Base-by-base conservation (phyloP, 2,888 invertebrate genomes). In the Diogma glabrata region DNA sequence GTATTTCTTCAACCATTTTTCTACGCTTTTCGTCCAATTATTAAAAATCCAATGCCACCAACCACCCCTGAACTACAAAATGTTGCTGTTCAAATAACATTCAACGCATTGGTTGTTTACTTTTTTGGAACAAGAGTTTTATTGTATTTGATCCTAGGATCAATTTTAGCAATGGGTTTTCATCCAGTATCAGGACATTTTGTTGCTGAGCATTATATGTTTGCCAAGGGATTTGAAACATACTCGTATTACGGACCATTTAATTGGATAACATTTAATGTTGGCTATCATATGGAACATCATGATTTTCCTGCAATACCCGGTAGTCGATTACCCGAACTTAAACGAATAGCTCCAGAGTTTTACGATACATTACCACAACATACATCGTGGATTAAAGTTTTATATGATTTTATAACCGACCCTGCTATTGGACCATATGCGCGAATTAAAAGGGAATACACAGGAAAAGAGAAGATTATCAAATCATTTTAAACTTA, bases 111-210 rank as follows among this genome's bases (percentile, higher is more conserved):
- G 2, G 77, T 95, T 1, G 77, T 80, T 56, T 79, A 88, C 59
- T 76, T 76, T 54, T 82, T 81, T 57, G 87, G 87, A 58, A 77
- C 80, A 58, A 85, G 85, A 64, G 80, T 88, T 0, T 62, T 94
- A 12, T 75, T 79, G 1, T 95, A 93, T 63, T 72, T 94, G 51
- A 67, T 88, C 4, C 69, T 75, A 17, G 93, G 92, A 4, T 84
- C 86, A 1, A 63, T 91, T 4, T 73, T 93, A 74, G 87, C 93
- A 1, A 91, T 92, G 85, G 93, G 93, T 0, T 70, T 92, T 0
- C 94, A 94, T 71, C 94, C 93, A 0, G 87, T 94, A 1, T 93
- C 95, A 50, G 95, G 94, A 0, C 95, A 95, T 69, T 96, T 95
- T 66, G 84, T 95, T 59, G 91, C 93, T 0, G 95, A 95, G 61